These are phyloP conservation scores for Chloromyia formosa DNA, from an alignment of 2,888 invertebrate genomes.

Conservation along the genomic window DNA sequence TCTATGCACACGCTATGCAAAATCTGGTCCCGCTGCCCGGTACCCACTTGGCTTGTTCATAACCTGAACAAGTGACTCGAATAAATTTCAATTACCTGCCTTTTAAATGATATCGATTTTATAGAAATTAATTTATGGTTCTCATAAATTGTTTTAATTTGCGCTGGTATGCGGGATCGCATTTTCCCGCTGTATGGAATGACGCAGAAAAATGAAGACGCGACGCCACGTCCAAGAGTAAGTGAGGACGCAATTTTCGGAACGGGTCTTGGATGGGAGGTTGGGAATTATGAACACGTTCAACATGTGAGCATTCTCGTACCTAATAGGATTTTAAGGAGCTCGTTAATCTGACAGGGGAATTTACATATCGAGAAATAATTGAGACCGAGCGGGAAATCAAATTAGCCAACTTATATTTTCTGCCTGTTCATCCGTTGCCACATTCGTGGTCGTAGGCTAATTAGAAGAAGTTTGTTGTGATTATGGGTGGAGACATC, in stretches of 20 bases:
- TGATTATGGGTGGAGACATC: background rate
- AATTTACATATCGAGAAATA: background rate
- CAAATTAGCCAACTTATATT: slow-evolving; percentile 9
- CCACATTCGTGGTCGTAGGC: background rate
- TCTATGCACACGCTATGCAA: slow-evolving; percentile 1
- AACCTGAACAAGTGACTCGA: background rate
- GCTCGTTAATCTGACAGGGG: slow-evolving; percentile 10
- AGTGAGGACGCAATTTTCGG: background rate
- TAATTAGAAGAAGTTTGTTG: background rate
- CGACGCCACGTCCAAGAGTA: background rate
- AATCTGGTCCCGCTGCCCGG: background rate
- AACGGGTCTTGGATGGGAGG: background rate
- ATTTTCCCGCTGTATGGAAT: slow-evolving; percentile 4
- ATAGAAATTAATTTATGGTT: slow-evolving; percentile 42
- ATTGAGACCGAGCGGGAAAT: slow-evolving; percentile 26
- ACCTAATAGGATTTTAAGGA: slow-evolving; percentile 27
- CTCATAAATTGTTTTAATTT: slow-evolving; percentile 38
- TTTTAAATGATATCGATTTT: slow-evolving; percentile 44
- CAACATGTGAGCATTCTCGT: slow-evolving; percentile 18
- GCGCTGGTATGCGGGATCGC: slow-evolving; percentile 15
- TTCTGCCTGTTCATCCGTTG: background rate
- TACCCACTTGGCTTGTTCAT: background rate
- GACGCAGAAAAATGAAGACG: background rate
- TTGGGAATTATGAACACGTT: background rate
- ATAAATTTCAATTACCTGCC: slow-evolving; percentile 43